Base-by-base conservation (phyloP, 1,140 invertebrate species). In the Coboldia fuscipes region DNA sequence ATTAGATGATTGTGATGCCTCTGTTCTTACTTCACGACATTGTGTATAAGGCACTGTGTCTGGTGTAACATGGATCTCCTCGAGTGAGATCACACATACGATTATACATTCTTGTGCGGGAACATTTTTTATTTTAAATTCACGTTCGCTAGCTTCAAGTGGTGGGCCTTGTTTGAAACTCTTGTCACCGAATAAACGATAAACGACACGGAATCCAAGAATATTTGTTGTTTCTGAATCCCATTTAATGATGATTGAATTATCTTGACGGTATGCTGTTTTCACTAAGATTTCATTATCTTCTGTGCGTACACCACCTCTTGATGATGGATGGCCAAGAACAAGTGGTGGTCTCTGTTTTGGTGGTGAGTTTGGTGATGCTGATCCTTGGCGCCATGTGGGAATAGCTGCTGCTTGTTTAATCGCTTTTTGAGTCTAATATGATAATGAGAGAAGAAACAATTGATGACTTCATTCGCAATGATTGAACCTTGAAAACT, bases 111-210 rank as follows among this genome's bases (percentile, higher is more conserved):
- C 83, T 72, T 86, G 78, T 4, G 75, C 68, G 1, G 85, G 85
- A 32, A 90, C 81, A 48, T 86, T 88, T 56, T 84, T 86, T 30
- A 89, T 85, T 56, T 80, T 85, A 46, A 89, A 89, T 54, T 89
- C 81, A 41, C 82, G 58, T 54, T 88, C 81, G 38, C 75, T 82
- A 1, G 81, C 72, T 51, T 85, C 81, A 22, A 92, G 56, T 1
- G 81, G 79, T 14, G 82, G 81, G 1, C 82, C 83, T 47, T 83
- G 75, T 42, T 88, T 84, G 52, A 90, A 93, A 37, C 67, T 77
- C 42, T 78, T 75, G 42, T 89, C 84, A 1, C 85, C 86, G 46
- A 93, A 92, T 9, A 89, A 56, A 33, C 86, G 56, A 50, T 90
- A 90, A 7, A 90, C 79, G 7, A 90, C 82, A 33, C 83, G 63